Base-by-base conservation (phyloP, 2,888 invertebrate genomes). In the Synergus umbraculus region DNA sequence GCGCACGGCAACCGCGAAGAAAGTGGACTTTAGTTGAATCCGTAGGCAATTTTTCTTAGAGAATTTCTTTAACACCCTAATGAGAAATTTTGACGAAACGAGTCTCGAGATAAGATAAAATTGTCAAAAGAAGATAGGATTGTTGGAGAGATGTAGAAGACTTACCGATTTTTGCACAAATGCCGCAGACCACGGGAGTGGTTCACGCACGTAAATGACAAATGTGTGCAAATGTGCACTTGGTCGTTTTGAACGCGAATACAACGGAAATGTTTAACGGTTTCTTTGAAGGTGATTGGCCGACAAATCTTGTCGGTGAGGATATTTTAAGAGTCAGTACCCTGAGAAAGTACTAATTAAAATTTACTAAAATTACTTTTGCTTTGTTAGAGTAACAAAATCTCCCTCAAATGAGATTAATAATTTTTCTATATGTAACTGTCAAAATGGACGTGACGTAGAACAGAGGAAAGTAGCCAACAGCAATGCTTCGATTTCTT, bases 251-350 rank as follows among this genome's bases (percentile, higher is more conserved):
- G 87, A 88, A 87, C 77, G 82, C 83, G 83, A 83, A 83, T 77
- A 86, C 86, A 86, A 85, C 85, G 86, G 85, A 85, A 86, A 85
- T 84, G 83, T 84, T 82, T 90, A 90, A 90, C 89, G 89, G 89
- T 89, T 89, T 76, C 85, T 83, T 76, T 82, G 78, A 22, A 64
- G 81, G 81, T 76, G 84, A 89, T 87, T 85, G 86, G 86, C 73
- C 76, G 29, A 69, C n/a, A 49, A 54, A 15, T 37, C 37, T 41
- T 37, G 9, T 73, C 8, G 8, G 76, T 44, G 43, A 66, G 44
- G 8, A 5, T 44, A 60, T 67, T 37, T 18, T 41, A 65, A 65
- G 41, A 60, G 44, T n/a, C 29, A 76, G 60, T 65, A 66, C 58
- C n/a, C 58, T 44, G n/a, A 66, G 29, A 66, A 65, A 54, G 12